phyloP scores from a whole-genome alignment of 2,113 vertebrate genomes.

The Otolemur garnettii region DNA sequence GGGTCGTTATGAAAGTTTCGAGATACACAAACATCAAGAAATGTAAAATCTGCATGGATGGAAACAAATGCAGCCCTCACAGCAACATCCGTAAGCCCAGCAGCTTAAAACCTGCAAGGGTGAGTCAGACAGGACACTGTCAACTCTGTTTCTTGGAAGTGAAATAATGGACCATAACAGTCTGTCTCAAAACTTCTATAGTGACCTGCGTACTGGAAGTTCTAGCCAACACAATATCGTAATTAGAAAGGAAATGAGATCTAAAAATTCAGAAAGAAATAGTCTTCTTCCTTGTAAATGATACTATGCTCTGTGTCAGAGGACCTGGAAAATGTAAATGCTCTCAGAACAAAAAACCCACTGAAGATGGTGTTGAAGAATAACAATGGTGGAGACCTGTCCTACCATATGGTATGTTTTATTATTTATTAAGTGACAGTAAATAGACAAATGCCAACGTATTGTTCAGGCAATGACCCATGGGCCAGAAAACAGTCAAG shows the following conservation, averaged over 20 bases:
- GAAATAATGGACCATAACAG: too few species aligned
- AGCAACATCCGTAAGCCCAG: too few species aligned
- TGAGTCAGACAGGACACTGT: too few species aligned
- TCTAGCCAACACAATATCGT: neutral
- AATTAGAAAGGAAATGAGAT: constrained; percentile 16
- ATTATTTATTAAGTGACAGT: neutral
- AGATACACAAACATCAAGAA: too few species aligned
- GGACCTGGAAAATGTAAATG: constrained; percentile 3
- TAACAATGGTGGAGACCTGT: neutral
- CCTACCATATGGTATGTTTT: neutral
- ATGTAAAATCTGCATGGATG: too few species aligned
- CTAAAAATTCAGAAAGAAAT: neutral
- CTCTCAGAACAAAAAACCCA: neutral
- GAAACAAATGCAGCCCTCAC: too few species aligned
- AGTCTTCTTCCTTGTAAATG: neutral
- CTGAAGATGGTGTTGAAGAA: neutral
- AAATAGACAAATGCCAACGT: neutral
- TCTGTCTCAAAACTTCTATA: too few species aligned
- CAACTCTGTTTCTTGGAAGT: too few species aligned
- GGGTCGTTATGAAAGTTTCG: too few species aligned
- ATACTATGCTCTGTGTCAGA: neutral
- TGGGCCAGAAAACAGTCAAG: neutral
- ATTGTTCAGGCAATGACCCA: neutral
- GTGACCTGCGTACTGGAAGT: neutral
- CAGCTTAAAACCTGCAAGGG: too few species aligned